Conservation (phyloP, 1,140 invertebrate species). For the Mercenaria mercenaria region DNA sequence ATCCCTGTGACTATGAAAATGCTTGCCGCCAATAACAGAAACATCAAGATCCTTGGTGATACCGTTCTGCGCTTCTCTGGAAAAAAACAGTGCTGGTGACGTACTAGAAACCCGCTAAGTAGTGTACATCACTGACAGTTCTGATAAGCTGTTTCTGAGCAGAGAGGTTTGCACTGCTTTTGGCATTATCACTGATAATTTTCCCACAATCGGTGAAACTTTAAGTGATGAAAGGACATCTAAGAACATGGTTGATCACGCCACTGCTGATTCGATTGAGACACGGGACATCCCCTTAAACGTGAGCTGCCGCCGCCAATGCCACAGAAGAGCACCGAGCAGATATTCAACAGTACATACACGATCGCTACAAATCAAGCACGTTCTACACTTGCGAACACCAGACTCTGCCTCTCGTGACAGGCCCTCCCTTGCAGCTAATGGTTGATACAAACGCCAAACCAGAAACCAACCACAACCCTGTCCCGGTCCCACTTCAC, state of each 20-base stretch:
- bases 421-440: conserved; percentile 52
- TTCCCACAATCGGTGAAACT: not conserved
- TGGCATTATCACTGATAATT: conserved; percentile 19
- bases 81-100: not conserved
- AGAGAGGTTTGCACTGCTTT: conserved; percentile 44
- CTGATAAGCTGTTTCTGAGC: conserved; percentile 58
- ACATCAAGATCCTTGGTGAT: conserved; percentile 59
- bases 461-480: conserved; percentile 54
- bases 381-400: conserved; percentile 73
- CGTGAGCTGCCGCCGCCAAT: conserved; percentile 60
- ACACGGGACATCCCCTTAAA: not conserved
- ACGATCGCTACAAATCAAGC: conserved; percentile 66
- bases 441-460: conserved; percentile 56
- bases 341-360: conserved; percentile 54
- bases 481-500: conserved; percentile 66
- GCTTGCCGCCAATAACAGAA: conserved; percentile 23
- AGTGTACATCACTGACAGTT: conserved; percentile 24
- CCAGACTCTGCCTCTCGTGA: conserved; percentile 68
- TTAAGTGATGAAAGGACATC: not conserved
- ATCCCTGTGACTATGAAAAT: conserved; percentile 64
- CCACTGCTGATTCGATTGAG: not conserved
- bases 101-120: conserved; percentile 39
- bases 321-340: conserved; percentile 53
- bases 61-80: conserved; percentile 47
- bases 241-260: not conserved